These are phyloP conservation scores for Callopanchax toddi DNA, from an alignment of 2,113 vertebrate species.

Conservation along the genomic window DNA sequence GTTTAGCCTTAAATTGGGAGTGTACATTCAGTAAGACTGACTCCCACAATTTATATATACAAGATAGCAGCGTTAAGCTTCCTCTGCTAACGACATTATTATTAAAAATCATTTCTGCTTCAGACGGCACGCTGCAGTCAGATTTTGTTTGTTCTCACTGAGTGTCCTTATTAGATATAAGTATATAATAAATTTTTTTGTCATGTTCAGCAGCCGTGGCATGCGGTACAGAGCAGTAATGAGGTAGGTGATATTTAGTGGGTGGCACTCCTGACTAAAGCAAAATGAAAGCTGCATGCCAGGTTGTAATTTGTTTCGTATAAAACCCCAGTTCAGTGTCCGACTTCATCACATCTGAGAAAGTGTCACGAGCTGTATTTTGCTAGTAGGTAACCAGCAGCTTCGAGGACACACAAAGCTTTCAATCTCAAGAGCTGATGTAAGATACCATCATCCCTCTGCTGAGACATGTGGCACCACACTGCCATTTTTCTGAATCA, in stretches of 20 bases:
- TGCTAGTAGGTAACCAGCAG: conserved; percentile 49
- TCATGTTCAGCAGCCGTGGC: conserved; percentile 43
- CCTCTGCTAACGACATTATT: not conserved
- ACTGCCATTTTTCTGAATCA: conserved; percentile 7
- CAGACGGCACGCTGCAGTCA: not conserved
- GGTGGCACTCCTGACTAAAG: conserved; percentile 66
- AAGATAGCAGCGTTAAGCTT: conserved; percentile 17
- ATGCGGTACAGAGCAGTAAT: conserved; percentile 52
- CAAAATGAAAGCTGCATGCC: conserved; percentile 75
- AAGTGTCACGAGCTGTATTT: conserved; percentile 58
- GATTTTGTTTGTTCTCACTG: conserved; percentile 7
- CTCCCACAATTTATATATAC: conserved; percentile 27
- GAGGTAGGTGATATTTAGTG: conserved; percentile 75
- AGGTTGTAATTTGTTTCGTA: conserved; percentile 78
- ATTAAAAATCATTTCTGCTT: not conserved
- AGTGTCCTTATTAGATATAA: conserved; percentile 24
- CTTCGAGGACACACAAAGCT: conserved; percentile 28
- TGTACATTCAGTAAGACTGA: conserved; percentile 49
- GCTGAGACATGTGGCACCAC: not conserved
- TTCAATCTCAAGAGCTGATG: conserved; percentile 27
- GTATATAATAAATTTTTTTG: conserved; percentile 26
- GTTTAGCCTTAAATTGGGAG: conserved; percentile 59
- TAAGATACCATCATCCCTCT: conserved; percentile 22
- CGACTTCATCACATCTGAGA: conserved; percentile 64
- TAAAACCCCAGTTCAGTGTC: conserved; percentile 69